Evolutionary conservation across 2,113 vertebrate species (phyloP).

Genomic region (Pygathrix nemaeus): DNA sequence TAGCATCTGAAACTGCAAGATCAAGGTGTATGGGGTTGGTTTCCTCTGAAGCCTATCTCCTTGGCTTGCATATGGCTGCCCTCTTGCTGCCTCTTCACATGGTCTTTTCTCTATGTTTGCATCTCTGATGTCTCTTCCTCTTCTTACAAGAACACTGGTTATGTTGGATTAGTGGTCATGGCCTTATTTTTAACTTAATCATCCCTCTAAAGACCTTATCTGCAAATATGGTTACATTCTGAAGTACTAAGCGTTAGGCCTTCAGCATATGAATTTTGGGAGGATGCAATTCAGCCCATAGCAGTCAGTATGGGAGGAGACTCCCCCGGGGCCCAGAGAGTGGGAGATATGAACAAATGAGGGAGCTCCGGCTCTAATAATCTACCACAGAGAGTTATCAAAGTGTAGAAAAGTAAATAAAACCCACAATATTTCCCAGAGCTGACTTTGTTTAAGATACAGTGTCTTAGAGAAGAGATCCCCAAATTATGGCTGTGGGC

Average conservation of each 20-base stretch:
- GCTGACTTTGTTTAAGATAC: neutral
- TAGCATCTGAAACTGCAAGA: neutral
- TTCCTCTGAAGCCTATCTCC: neutral
- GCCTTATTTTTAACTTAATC: neutral
- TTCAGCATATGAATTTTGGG: neutral
- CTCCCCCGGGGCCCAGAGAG: no score
- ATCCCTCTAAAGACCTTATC: neutral
- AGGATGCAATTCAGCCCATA: neutral
- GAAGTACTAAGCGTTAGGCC: neutral
- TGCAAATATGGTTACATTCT: neutral
- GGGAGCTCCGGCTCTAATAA: neutral
- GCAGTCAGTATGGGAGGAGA: neutral
- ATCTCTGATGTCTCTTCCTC: neutral
- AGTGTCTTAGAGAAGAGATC: neutral
- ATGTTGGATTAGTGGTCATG: neutral
- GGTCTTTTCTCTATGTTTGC: neutral
- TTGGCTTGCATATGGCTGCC: neutral
- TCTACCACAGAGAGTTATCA: neutral
- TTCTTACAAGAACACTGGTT: neutral
- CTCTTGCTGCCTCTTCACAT: neutral
- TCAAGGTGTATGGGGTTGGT: neutral
- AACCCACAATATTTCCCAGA: neutral
- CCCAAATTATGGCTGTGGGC: neutral
- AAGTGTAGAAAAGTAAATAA: neutral
- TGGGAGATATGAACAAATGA: neutral